Conservation (phyloP, 2,113 vertebrate genomes). For the Eira barbara region DNA sequence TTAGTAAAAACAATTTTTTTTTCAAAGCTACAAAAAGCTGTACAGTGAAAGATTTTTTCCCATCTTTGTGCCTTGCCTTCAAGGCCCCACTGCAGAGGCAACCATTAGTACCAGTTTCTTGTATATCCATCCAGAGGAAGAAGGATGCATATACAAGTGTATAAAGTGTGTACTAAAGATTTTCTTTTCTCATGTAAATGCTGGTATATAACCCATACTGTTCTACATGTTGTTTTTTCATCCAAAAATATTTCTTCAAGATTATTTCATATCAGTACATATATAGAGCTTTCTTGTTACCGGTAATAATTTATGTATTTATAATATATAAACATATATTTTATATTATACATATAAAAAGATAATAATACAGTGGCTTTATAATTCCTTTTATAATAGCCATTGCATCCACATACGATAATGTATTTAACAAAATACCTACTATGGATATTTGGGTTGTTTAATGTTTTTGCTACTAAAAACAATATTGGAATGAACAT, state of each 20-base stretch:
- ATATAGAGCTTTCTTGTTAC: background rate
- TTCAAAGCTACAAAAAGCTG: background rate
- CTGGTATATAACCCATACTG: background rate
- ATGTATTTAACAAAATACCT: background rate
- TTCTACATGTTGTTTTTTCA: background rate
- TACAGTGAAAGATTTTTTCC: background rate
- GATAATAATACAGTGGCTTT: background rate
- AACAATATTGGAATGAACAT: background rate
- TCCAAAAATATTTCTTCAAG: slow-evolving; percentile 14
- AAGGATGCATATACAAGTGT: background rate
- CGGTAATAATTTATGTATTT: background rate
- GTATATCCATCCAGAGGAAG: background rate
- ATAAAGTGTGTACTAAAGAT: background rate
- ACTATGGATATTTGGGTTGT: background rate
- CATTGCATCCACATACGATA: background rate
- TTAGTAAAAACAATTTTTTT: background rate
- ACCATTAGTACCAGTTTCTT: background rate
- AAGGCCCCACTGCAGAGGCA: background rate
- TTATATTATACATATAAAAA: background rate
- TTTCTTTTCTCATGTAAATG: background rate
- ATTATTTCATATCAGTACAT: background rate
- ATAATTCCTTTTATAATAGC: background rate
- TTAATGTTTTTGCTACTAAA: background rate
- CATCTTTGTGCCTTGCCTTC: background rate
- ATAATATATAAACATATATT: background rate